These are phyloP conservation scores for Anguilla pacifica DNA, from an alignment of 2,797 vertebrate species.

Conservation along the genomic window DNA sequence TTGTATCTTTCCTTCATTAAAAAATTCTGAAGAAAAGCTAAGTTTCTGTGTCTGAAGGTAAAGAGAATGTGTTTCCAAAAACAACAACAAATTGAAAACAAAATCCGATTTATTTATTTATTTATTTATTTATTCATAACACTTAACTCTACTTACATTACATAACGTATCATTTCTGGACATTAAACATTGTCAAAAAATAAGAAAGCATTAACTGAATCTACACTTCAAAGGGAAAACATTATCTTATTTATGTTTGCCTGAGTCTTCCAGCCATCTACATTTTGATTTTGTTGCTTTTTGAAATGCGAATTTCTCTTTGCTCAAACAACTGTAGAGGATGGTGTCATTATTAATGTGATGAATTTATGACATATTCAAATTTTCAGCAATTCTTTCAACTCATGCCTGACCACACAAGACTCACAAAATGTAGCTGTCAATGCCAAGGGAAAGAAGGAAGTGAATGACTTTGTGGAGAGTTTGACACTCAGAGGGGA, in stretches of 20 bases:
- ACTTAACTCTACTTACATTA: background rate
- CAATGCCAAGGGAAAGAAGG: conserved; percentile 66
- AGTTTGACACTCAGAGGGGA: conserved; percentile 77
- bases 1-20: conserved; percentile 39
- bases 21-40: conserved; percentile 17
- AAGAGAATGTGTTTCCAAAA: background rate
- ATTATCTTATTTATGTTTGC: conserved; percentile 3
- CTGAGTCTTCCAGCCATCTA: background rate
- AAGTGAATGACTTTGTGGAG: conserved; percentile 77
- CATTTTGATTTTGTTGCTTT: background rate
- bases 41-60: background rate
- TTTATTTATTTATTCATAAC: background rate
- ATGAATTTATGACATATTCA: conserved; percentile 61
- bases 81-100: background rate
- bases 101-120: background rate
- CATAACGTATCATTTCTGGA: background rate
- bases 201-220: background rate
- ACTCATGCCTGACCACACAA: conserved; percentile 64
- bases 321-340: background rate
- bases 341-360: conserved; percentile 25
- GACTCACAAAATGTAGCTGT: conserved; percentile 74
- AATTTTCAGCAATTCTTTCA: conserved; percentile 68
- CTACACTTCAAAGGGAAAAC: background rate
- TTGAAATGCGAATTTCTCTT: background rate
- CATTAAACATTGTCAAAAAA: conserved; percentile 9